A percentile compares a stretch with the other conserved stretches of the same genome.
Conservation (phyloP, 2,797 vertebrate genomes). For the Tangara arthus region DNA sequence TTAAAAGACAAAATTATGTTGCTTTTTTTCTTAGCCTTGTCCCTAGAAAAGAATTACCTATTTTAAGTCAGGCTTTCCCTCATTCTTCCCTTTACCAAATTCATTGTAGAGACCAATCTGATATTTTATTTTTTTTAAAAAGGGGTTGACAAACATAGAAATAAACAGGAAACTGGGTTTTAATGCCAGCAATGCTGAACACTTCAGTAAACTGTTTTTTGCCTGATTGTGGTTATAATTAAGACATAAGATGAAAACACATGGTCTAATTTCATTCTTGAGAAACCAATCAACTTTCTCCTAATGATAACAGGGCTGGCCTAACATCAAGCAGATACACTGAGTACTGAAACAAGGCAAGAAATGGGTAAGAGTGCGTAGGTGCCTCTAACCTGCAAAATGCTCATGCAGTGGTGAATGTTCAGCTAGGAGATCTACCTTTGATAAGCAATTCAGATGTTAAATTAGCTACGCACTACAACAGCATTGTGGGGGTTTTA, state of each 20-base stretch:
- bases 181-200: not conserved
- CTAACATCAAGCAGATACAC: not conserved
- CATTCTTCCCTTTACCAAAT: not conserved
- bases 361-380: not conserved
- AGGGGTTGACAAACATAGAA: not conserved
- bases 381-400: not conserved
- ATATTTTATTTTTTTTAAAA: not conserved
- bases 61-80: not conserved
- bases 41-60: not conserved
- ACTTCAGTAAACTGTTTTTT: not conserved
- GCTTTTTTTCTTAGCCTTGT: not conserved
- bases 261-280: not conserved
- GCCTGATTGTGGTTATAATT: not conserved
- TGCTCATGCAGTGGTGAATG: not conserved
- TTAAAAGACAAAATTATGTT: not conserved
- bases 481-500: not conserved
- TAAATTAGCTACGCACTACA: not conserved
- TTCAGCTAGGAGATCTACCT: not conserved
- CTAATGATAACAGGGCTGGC: not conserved
- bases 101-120: not conserved
- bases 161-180: not conserved
- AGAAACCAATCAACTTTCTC: not conserved
- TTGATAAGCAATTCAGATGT: not conserved
- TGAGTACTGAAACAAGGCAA: not conserved
- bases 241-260: not conserved